Percentiles rank a stretch among this genome's conserved stretches.
Evolutionary conservation across 2,113 vertebrate genomes (phyloP).

Genomic region (Nansenia antarctica): DNA sequence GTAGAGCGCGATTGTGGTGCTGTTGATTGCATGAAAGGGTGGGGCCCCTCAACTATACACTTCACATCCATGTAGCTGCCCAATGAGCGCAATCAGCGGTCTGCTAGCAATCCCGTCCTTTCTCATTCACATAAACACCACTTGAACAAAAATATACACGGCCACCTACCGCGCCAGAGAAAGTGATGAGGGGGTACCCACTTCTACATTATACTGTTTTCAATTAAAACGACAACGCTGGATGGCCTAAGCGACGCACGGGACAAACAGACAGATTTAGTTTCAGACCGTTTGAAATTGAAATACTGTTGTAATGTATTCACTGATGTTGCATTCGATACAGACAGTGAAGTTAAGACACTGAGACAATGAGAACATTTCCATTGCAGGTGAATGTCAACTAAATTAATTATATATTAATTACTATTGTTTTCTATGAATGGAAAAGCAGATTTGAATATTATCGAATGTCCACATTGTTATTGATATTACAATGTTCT

Average conservation of each 20-base stretch:
- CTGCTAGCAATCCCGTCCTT: conserved; percentile 91
- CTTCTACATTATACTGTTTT: conserved; percentile 68
- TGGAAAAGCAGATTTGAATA: neutral
- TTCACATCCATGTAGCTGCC: conserved; percentile 65
- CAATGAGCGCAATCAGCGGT: conserved; percentile 75
- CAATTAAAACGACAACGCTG: conserved; percentile 67
- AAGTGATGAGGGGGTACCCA: conserved; percentile 70
- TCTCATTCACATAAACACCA: conserved; percentile 92
- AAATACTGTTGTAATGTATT: neutral
- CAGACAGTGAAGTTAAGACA: neutral
- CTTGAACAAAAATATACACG: conserved; percentile 93
- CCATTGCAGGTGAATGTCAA: neutral
- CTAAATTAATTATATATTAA: too few species aligned
- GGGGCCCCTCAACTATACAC: conserved; percentile 63
- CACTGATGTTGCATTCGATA: neutral
- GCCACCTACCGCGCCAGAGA: conserved; percentile 90
- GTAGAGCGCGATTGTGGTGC: conserved; percentile 46
- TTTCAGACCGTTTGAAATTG: conserved; percentile 17
- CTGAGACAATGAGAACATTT: neutral
- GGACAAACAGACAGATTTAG: conserved; percentile 25
- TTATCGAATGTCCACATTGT: neutral
- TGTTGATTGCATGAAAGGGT: conserved; percentile 70
- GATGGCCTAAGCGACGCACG: conserved; percentile 33
- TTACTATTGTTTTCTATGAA: too few species aligned
- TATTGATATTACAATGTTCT: neutral